Percentiles rank a stretch among this genome's conserved stretches.
Evolutionary conservation across 2,888 invertebrate genomes (phyloP).

Genomic region (Cactoblastis cactorum): DNA sequence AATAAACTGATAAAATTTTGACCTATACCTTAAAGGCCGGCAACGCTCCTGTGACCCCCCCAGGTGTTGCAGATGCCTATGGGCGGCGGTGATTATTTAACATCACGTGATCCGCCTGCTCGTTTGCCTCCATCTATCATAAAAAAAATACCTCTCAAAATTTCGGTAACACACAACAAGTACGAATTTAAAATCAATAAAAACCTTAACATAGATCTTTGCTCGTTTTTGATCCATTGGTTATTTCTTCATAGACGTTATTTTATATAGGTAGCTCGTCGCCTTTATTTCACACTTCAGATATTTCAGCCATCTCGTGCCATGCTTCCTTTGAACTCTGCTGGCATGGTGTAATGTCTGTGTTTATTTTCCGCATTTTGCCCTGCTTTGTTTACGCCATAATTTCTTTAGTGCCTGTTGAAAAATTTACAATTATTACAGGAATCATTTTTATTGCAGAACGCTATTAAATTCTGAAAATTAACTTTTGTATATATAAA

Average conservation of each 20-base stretch:
- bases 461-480: background rate
- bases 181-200: too few relatives aligned
- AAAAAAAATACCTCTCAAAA: too few relatives aligned
- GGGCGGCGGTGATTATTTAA: too few relatives aligned
- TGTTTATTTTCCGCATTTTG: slow-evolving; percentile 32
- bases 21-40: too few relatives aligned
- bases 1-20: too few relatives aligned
- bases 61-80: too few relatives aligned
- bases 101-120: too few relatives aligned
- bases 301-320: slow-evolving; percentile 39
- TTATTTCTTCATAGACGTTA: background rate
- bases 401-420: slow-evolving; percentile 1
- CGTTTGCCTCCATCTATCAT: too few relatives aligned
- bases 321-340: slow-evolving; percentile 40
- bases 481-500: too few relatives aligned
- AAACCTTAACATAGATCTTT: too few relatives aligned
- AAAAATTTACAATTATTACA: background rate
- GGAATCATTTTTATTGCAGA: background rate
- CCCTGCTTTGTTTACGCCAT: slow-evolving; percentile 2
- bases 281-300: slow-evolving; percentile 45
- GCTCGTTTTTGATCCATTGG: background rate
- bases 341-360: slow-evolving; percentile 35
- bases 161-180: too few relatives aligned
- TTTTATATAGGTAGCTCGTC: slow-evolving; percentile 13
- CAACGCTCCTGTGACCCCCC: too few relatives aligned